phyloP scores from a whole-genome alignment of 2,797 vertebrate genomes.

The Varecia variegata region DNA sequence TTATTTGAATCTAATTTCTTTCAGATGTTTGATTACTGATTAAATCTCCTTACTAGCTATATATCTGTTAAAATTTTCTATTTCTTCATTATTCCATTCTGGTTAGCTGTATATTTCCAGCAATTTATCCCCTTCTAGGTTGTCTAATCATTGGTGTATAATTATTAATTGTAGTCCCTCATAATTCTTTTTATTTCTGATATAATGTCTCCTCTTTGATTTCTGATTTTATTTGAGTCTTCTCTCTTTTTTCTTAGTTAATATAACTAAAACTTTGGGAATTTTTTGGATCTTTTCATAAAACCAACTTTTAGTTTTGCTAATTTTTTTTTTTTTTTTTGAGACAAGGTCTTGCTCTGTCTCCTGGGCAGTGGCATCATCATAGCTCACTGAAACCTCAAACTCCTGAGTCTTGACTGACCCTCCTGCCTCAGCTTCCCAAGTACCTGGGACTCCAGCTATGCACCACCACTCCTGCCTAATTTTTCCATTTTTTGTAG shows the following conservation, averaged over 20 bases:
- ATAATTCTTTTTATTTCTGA: not conserved
- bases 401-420: too few relatives aligned
- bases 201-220: not conserved
- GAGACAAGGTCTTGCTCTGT: too few relatives aligned
- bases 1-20: not conserved
- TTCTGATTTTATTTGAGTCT: not conserved
- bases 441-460: too few relatives aligned
- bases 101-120: not conserved
- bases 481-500: too few relatives aligned
- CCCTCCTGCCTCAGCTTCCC: too few relatives aligned
- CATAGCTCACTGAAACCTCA: too few relatives aligned
- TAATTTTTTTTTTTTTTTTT: not conserved
- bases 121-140: not conserved
- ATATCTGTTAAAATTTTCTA: not conserved
- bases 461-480: too few relatives aligned
- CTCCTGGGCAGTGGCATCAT: too few relatives aligned
- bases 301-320: not conserved
- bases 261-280: not conserved
- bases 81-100: not conserved
- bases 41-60: not conserved
- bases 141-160: not conserved
- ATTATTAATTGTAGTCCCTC: not conserved
- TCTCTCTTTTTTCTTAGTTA: not conserved
- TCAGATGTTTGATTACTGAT: not conserved
- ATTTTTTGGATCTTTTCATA: not conserved